Conservation (phyloP, 2,113 vertebrate species). For the Prochilodus magdalenae region DNA sequence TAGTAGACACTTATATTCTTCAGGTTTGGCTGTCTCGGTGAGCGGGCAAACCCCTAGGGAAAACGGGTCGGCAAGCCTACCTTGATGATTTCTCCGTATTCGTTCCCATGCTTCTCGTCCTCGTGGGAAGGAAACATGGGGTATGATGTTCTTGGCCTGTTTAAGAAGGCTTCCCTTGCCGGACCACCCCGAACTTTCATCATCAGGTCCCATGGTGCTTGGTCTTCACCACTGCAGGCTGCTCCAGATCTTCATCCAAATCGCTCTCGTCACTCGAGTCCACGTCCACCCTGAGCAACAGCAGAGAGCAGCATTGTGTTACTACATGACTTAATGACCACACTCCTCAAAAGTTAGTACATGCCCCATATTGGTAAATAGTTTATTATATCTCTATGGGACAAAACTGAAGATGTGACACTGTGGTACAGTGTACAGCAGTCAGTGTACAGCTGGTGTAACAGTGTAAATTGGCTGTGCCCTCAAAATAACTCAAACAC, state of each 20-base stretch:
- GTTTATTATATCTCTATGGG: no score
- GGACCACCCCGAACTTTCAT: constrained; percentile 96
- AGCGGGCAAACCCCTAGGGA: no score
- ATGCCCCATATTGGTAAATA: no score
- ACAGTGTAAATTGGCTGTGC: no score
- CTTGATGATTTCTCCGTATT: constrained; percentile 99
- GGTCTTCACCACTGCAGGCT: constrained; percentile 85
- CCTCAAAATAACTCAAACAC: no score
- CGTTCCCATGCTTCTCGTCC: constrained; percentile 97
- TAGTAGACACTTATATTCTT: no score
- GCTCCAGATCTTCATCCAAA: constrained; percentile 93
- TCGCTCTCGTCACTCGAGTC: constrained; percentile 98
- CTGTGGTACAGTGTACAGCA: no score
- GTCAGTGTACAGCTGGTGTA: no score
- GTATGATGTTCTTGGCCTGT: constrained; percentile 97
- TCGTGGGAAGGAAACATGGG: constrained; percentile 97
- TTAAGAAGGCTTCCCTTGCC: constrained; percentile 99
- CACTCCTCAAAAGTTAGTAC: no score
- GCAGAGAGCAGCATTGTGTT: background rate
- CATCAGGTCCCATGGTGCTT: constrained; percentile 98
- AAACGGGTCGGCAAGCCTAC: constrained; percentile 63
- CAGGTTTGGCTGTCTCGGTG: no score
- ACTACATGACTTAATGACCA: no score
- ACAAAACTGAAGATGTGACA: no score
- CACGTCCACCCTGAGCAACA: constrained; percentile 85